These are phyloP conservation scores for Leptonema lineaticorne DNA, from an alignment of 1,140 invertebrate species.

Conservation along the genomic window DNA sequence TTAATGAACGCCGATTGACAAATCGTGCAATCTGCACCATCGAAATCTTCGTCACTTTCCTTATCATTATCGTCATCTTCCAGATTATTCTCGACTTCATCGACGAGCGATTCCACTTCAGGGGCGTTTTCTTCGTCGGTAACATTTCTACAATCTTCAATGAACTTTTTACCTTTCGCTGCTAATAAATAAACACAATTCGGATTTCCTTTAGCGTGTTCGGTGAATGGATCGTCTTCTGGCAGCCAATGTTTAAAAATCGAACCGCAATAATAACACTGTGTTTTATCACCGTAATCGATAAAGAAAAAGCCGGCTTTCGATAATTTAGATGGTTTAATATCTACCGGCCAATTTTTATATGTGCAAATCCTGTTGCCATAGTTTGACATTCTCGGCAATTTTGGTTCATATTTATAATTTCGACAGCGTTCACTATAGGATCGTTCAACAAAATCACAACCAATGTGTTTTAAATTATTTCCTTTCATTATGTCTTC, in stretches of 20 bases:
- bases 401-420: no score
- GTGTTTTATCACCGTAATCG: background rate
- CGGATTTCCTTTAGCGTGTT: background rate
- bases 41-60: background rate
- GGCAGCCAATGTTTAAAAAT: background rate
- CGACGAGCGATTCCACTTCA: background rate
- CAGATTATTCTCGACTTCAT: background rate
- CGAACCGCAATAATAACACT: background rate
- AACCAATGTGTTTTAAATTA: no score
- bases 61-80: background rate
- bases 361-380: no score
- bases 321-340: no score
- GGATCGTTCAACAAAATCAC: no score
- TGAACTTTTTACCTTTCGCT: background rate
- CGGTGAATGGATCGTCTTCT: background rate
- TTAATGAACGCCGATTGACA: background rate
- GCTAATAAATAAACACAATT: background rate
- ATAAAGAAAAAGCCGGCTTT: background rate
- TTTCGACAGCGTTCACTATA: no score
- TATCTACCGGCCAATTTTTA: no score
- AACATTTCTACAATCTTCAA: background rate
- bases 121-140: background rate
- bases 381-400: no score
- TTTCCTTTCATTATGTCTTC: no score
- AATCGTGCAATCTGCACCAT: background rate